These are phyloP conservation scores for Dione juno DNA, from an alignment of 2,888 invertebrate genomes.

Conservation along the genomic window DNA sequence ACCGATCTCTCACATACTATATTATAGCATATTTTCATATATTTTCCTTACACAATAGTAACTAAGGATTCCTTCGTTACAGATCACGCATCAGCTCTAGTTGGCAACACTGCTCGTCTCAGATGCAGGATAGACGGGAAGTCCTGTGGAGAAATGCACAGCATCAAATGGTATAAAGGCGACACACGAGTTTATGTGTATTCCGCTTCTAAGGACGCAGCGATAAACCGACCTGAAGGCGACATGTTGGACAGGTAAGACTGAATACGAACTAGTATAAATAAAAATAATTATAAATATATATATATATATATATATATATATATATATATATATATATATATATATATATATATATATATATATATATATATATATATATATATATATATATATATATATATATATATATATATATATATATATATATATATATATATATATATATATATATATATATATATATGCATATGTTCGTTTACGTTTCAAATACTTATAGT, in stretches of 20 bases:
- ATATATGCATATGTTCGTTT: too few relatives aligned
- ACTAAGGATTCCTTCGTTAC: conserved; percentile 44
- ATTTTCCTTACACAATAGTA: not conserved
- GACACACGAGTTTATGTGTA: conserved; percentile 89
- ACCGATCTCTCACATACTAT: too few relatives aligned
- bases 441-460: too few relatives aligned
- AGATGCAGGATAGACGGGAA: conserved; percentile 88
- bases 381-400: too few relatives aligned
- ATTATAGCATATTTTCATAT: not conserved
- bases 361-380: too few relatives aligned
- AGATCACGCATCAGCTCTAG: conserved; percentile 86
- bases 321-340: too few relatives aligned
- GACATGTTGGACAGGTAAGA: conserved; percentile 88
- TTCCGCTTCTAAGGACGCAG: conserved; percentile 86
- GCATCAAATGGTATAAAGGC: conserved; percentile 92
- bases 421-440: too few relatives aligned
- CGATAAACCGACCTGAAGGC: conserved; percentile 87
- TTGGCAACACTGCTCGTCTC: conserved; percentile 87
- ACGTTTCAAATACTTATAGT: too few relatives aligned
- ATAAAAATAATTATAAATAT: not conserved
- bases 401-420: too few relatives aligned
- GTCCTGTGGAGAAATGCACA: conserved; percentile 91
- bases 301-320: not conserved
- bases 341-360: too few relatives aligned
- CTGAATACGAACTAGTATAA: not conserved